phyloP scores from a whole-genome alignment of 1,140 invertebrate genomes.

The Copidosoma floridanum region DNA sequence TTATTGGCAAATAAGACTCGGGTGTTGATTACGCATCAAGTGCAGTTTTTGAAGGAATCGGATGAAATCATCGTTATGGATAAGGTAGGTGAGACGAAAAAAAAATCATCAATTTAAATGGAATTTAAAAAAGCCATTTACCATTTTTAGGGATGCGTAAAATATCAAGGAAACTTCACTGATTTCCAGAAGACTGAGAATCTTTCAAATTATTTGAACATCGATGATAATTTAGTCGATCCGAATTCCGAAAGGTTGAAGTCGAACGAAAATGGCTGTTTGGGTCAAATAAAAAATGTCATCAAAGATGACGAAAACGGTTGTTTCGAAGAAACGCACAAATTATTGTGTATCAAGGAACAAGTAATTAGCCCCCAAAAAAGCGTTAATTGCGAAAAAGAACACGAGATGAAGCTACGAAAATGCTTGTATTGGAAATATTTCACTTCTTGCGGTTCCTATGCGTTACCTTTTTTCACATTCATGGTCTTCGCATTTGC shows the following conservation, averaged over 20 bases:
- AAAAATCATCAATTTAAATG: neutral
- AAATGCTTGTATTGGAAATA: slow-evolving; percentile 14
- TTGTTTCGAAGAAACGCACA: neutral
- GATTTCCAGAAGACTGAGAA: neutral
- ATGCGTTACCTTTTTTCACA: slow-evolving; percentile 52
- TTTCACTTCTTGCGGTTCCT: slow-evolving; percentile 3
- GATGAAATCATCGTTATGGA: slow-evolving; percentile 66
- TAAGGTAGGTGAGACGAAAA: slow-evolving; percentile 51
- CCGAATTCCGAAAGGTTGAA: no score
- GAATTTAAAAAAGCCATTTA: neutral
- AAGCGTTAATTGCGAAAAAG: no score
- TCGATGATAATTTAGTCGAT: neutral
- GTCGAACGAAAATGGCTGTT: no score
- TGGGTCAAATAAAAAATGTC: no score
- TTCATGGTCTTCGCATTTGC: slow-evolving; percentile 43
- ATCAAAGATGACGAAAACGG: neutral
- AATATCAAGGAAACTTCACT: slow-evolving; percentile 5
- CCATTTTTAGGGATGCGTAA: neutral
- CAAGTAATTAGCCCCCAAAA: no score
- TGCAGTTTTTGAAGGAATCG: slow-evolving; percentile 74
- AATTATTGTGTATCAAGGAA: neutral
- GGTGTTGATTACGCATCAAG: slow-evolving; percentile 77
- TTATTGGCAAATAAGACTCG: slow-evolving; percentile 69
- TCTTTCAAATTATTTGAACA: neutral
- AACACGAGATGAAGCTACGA: neutral